Evolutionary conservation across 1,140 invertebrate species (phyloP).

Genomic region (Notospermus geniculatus): DNA sequence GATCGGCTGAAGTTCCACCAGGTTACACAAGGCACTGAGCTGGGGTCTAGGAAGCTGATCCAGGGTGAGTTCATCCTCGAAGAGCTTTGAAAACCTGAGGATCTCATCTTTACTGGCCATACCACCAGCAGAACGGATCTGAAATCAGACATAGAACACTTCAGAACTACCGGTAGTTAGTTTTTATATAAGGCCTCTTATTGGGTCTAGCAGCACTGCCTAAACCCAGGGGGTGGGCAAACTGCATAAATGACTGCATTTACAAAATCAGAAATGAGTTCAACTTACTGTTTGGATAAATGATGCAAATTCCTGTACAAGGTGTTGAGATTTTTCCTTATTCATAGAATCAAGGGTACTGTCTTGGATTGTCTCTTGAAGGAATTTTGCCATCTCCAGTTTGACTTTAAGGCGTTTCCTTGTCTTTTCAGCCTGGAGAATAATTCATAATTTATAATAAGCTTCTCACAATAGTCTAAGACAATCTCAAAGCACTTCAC

Average conservation of each 20-base stretch:
- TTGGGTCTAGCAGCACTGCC: no score
- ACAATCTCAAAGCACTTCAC: no score
- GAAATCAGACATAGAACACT: conserved; percentile 28
- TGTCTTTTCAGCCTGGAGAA: conserved; percentile 76
- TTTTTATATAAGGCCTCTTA: no score
- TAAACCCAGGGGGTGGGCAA: no score
- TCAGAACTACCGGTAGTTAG: no score
- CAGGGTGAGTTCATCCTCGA: conserved; percentile 98
- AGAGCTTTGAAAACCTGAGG: conserved; percentile 90
- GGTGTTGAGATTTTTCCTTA: conserved; percentile 60
- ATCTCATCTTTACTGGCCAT: conserved; percentile 90
- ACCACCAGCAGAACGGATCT: conserved; percentile 69
- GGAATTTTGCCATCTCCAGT: conserved; percentile 98
- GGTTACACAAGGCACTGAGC: conserved; percentile 86
- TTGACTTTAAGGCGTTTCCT: conserved; percentile 91
- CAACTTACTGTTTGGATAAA: conserved; percentile 80
- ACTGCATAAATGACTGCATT: no score
- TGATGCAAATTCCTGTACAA: conserved; percentile 85
- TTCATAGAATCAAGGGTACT: conserved; percentile 74
- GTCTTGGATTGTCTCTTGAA: conserved; percentile 88
- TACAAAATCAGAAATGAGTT: no score
- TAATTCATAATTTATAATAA: conserved; percentile 6
- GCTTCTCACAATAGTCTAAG: conserved; percentile 5
- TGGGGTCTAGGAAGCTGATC: conserved; percentile 89
- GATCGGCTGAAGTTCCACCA: conserved; percentile 79